Base-by-base conservation (phyloP, 2,888 invertebrate species). In the Eilema caniola region DNA sequence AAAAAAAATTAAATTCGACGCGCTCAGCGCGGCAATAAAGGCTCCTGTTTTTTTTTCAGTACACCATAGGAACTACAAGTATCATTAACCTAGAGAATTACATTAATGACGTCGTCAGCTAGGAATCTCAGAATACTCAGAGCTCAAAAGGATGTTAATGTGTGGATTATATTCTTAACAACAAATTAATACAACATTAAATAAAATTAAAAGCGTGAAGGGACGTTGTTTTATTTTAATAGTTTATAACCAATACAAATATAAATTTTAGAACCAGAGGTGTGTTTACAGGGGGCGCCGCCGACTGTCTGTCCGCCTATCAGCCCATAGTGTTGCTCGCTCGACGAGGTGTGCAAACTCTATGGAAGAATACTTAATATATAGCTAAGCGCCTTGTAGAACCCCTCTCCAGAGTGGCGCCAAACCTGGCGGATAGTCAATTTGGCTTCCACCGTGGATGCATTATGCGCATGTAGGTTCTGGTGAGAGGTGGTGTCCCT, bases 21-120 rank as follows among this genome's bases (percentile, higher is more conserved):
- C 16, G 20, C 47, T 1, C 20, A 47, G 20, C 20, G 20, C 20
- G 47, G 20, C 53, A n/a, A 20, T 53, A n/a, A 53, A 53, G 7
- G 2, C 3, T 20, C 0, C 1, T 59, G 14, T 31, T 61, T 61
- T 61, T 28, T 33, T 31, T 66, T 66, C 66, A 66, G 66, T 96
- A 92, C 96, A 96, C 89, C 98, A 98, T 96, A 97, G 96, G 94
- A 97, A 97, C 94, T 97, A 97, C 96, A 98, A 98, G 89, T 97
- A 98, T 94, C 98, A 98, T 95, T 98, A 97, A 97, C 74, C 75
- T 71, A 66, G 53, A 5, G 12, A 14, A 14, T 14, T 12, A 57
- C 23, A 23, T n/a, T 56, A 24, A 5, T 57, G 24, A 57, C 24
- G 14, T 11, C 12, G 3, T 25, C 16, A 24, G 14, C 25, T 59